A percentile compares a stretch with the other conserved stretches of the same genome.
Conservation (phyloP, 2,797 vertebrate genomes). For the Iguana delicatissima region DNA sequence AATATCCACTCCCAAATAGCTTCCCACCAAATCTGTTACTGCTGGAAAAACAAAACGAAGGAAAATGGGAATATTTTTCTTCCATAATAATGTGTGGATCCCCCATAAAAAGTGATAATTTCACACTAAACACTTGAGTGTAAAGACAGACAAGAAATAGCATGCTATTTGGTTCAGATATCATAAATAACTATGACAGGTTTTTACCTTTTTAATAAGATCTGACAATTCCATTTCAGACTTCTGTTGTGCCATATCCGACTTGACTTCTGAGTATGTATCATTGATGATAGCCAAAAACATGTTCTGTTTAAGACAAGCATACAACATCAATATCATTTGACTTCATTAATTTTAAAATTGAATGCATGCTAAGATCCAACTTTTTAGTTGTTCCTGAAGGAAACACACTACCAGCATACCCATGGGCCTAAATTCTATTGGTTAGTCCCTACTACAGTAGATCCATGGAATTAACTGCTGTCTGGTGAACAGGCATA, state of each 20-base stretch:
- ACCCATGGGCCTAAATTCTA: too few species aligned
- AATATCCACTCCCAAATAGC: too few species aligned
- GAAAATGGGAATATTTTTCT: background rate
- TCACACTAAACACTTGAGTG: background rate
- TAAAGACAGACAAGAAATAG: background rate
- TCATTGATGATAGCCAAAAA: constrained; percentile 99
- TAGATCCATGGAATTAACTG: too few species aligned
- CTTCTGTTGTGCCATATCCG: constrained; percentile 96
- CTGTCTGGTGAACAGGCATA: too few species aligned
- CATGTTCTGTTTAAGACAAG: constrained; percentile 89
- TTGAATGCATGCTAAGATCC: background rate
- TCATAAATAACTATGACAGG: background rate
- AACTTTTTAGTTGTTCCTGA: background rate
- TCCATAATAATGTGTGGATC: background rate
- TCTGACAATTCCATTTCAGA: constrained; percentile 97
- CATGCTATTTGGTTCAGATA: constrained; percentile 26
- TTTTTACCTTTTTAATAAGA: constrained; percentile 94
- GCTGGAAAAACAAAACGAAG: background rate
- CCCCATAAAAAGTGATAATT: background rate
- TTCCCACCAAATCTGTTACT: too few species aligned
- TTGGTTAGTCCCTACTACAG: too few species aligned
- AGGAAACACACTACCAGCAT: background rate
- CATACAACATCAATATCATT: constrained; percentile 21
- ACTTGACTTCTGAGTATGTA: constrained; percentile 96
- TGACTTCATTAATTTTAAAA: background rate